Conservation (phyloP, 1,140 invertebrate genomes). For the Cydia pomonella region DNA sequence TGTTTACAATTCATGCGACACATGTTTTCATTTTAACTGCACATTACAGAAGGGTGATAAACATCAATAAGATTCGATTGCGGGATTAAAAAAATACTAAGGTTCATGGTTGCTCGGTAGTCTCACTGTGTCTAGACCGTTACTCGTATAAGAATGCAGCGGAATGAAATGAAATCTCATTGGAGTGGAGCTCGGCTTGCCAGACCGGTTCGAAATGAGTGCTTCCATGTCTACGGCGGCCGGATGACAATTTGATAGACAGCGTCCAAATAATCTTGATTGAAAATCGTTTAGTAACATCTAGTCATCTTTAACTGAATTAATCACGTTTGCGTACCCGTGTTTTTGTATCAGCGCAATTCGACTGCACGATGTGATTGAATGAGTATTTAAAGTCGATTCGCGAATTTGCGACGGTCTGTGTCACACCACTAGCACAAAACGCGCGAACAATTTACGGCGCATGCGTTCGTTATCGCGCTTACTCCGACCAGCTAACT, state of each 20-base stretch:
- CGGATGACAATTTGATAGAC: slow-evolving; percentile 72
- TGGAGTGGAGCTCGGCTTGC: slow-evolving; percentile 65
- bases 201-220: slow-evolving; percentile 67
- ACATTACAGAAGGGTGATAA: slow-evolving; percentile 1
- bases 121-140: slow-evolving; percentile 64
- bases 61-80: slow-evolving; percentile 2
- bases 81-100: slow-evolving; percentile 35
- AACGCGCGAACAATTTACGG: slow-evolving; percentile 54
- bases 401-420: slow-evolving; percentile 32
- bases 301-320: not conserved
- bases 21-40: not conserved
- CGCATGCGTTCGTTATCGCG: slow-evolving; percentile 55
- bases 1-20: slow-evolving; percentile 43
- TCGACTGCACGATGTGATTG: slow-evolving; percentile 2
- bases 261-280: slow-evolving; percentile 50
- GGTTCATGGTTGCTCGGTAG: slow-evolving; percentile 46
- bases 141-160: slow-evolving; percentile 75
- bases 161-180: slow-evolving; percentile 79
- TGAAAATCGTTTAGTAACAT: slow-evolving; percentile 37
- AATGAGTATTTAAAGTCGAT: slow-evolving; percentile 38
- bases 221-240: slow-evolving; percentile 58
- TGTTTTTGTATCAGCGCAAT: slow-evolving; percentile 1
- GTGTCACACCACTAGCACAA: slow-evolving; percentile 45
- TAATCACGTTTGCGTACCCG: slow-evolving; percentile 2
- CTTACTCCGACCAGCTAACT: slow-evolving; percentile 39